Conservation (phyloP, 2,113 vertebrate species). For the Planiliza haematocheilus region DNA sequence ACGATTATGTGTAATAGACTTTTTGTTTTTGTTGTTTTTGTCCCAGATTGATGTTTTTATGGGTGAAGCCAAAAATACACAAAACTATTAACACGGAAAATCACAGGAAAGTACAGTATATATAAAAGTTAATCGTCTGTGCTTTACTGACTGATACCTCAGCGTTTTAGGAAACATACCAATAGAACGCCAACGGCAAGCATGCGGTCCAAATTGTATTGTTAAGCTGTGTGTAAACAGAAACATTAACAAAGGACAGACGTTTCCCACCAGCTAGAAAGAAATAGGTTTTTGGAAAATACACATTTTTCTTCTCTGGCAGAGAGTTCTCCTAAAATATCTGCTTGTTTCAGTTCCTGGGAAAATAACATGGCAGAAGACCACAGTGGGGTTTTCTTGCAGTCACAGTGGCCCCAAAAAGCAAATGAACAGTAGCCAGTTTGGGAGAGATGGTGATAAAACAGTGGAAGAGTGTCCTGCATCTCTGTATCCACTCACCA, state of each 20-base stretch:
- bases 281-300: conserved; percentile 1
- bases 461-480: background rate
- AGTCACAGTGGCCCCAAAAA: conserved; percentile 9
- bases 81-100: conserved; percentile 5
- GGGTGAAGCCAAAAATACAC: background rate
- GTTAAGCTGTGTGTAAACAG: too few species aligned
- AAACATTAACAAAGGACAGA: too few species aligned
- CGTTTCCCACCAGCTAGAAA: background rate
- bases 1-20: background rate
- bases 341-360: background rate
- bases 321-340: background rate
- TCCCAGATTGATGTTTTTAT: conserved; percentile 25
- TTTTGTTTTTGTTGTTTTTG: conserved; percentile 14
- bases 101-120: background rate
- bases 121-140: conserved; percentile 8
- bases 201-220: too few species aligned
- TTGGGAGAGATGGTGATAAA: conserved; percentile 32
- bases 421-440: conserved; percentile 12
- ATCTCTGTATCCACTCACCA: too few species aligned
- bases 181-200: background rate
- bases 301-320: background rate
- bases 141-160: conserved; percentile 21
- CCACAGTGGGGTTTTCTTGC: background rate
- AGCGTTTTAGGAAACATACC: conserved; percentile 9
- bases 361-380: background rate